Evolutionary conservation across 1,140 invertebrate species (phyloP).

Genomic region (Platorchestia sp.): DNA sequence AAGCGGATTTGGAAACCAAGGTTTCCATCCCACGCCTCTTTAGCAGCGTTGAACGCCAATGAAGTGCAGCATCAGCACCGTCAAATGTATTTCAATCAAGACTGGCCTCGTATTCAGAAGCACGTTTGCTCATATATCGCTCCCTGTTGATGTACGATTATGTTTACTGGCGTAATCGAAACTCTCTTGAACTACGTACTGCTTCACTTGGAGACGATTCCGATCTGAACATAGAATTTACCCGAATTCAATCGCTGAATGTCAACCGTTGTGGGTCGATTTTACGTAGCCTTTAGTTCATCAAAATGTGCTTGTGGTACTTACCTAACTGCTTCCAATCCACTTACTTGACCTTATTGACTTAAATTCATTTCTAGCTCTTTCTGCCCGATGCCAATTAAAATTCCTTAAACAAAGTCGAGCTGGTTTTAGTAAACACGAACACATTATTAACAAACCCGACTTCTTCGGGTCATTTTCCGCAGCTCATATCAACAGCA

Average conservation of each 20-base stretch:
- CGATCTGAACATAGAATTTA: background rate
- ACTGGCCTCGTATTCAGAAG: background rate
- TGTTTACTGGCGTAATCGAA: background rate
- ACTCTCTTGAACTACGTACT: constrained; percentile 7
- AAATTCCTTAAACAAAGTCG: background rate
- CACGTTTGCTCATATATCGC: constrained; percentile 16
- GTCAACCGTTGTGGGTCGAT: background rate
- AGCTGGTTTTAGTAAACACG: background rate
- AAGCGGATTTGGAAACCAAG: background rate
- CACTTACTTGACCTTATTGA: background rate
- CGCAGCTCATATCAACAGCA: background rate
- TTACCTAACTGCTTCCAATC: background rate
- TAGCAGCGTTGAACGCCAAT: background rate
- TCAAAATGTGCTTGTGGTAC: background rate
- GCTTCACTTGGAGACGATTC: background rate
- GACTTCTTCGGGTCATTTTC: background rate
- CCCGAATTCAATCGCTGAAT: background rate
- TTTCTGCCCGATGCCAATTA: background rate
- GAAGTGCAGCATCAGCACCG: background rate
- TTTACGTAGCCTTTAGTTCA: background rate
- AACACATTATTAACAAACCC: background rate
- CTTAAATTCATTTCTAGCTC: background rate
- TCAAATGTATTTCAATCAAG: constrained; percentile 27
- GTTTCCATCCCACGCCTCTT: background rate
- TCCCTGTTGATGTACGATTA: background rate